These are phyloP conservation scores for Agapetus fuscipes DNA, from an alignment of 2,888 invertebrate species.

Conservation along the genomic window DNA sequence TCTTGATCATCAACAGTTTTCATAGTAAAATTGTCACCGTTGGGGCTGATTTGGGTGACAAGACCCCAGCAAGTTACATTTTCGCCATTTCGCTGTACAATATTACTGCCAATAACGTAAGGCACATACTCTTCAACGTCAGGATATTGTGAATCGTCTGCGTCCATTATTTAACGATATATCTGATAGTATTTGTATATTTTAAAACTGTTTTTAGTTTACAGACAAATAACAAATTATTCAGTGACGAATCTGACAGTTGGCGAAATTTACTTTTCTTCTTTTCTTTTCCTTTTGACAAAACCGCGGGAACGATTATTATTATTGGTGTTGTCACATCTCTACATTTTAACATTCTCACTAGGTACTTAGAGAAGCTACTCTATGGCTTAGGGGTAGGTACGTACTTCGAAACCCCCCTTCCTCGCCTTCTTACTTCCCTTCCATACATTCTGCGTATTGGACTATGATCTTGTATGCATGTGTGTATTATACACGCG, in stretches of 20 bases:
- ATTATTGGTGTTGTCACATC: background rate
- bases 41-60: slow-evolving; percentile 38
- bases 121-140: slow-evolving; percentile 42
- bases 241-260: no score
- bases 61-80: slow-evolving; percentile 41
- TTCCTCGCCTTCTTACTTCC: no score
- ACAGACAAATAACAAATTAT: no score
- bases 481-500: no score
- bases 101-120: slow-evolving; percentile 39
- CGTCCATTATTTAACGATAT: slow-evolving; percentile 25
- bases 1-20: slow-evolving; percentile 42
- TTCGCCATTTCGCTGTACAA: slow-evolving; percentile 39
- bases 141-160: slow-evolving; percentile 41
- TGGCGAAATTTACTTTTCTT: background rate
- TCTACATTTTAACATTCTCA: no score
- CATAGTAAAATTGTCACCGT: slow-evolving; percentile 36
- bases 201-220: no score
- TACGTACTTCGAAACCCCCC: no score
- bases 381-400: no score
- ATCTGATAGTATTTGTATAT: no score
- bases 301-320: background rate
- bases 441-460: no score
- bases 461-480: no score
- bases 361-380: no score
- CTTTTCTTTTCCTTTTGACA: background rate